Percentiles rank a stretch among this genome's conserved stretches.
Evolutionary conservation across 2,113 vertebrate species (phyloP).

Genomic region (Daphoenositta chrysoptera): DNA sequence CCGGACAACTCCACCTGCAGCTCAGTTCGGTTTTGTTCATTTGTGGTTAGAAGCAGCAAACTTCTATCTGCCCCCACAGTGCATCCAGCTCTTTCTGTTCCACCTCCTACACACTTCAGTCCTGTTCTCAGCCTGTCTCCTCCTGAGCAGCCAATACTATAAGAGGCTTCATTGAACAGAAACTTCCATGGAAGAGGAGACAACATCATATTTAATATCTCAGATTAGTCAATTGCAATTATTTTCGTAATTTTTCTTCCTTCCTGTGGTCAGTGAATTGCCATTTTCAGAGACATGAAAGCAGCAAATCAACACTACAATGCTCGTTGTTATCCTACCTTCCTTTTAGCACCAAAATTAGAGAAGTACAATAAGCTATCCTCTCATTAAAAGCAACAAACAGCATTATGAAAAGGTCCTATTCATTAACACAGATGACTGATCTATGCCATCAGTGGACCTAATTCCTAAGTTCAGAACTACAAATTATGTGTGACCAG

Average conservation of each 20-base stretch:
- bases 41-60: neutral
- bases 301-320: neutral
- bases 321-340: neutral
- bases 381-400: neutral
- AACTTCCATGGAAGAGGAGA: neutral
- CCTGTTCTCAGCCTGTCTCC: neutral
- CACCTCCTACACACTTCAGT: neutral
- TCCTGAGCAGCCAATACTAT: neutral
- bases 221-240: neutral
- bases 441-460: accelerated
- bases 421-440: neutral
- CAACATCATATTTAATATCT: neutral
- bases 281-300: neutral
- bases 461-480: neutral
- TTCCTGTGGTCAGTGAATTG: neutral
- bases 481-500: neutral
- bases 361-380: neutral
- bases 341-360: neutral
- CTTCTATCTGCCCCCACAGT: accelerated
- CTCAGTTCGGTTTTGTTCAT: neutral
- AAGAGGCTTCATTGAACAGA: neutral
- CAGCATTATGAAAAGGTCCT: neutral
- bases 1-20: neutral
- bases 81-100: neutral
- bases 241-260: neutral